These are phyloP conservation scores for Hydriomena furcata DNA, from an alignment of 2,888 invertebrate genomes.

Conservation along the genomic window DNA sequence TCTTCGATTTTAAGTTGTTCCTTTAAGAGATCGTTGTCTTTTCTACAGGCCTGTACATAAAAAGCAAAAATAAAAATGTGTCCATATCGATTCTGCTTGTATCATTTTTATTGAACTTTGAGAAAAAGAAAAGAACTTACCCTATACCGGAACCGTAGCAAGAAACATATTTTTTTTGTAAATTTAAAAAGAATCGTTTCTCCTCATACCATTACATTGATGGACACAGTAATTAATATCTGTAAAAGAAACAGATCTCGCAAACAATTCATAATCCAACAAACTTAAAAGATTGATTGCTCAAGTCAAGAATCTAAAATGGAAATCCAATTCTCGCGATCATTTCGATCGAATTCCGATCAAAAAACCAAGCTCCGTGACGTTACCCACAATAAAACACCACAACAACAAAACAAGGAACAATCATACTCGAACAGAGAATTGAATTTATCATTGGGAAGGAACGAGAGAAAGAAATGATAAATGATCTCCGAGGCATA, in stretches of 20 bases:
- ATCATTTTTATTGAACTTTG: neutral
- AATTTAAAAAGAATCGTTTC: no score
- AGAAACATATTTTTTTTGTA: no score
- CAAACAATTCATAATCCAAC: constrained; percentile 41
- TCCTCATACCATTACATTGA: no score
- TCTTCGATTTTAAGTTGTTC: constrained; percentile 70
- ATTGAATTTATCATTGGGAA: constrained; percentile 82
- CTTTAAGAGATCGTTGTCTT: constrained; percentile 74
- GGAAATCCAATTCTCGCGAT: constrained; percentile 81
- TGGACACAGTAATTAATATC: constrained; percentile 33
- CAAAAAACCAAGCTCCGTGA: constrained; percentile 79
- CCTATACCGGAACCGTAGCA: no score
- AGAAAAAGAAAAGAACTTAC: no score
- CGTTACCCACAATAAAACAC: constrained; percentile 79
- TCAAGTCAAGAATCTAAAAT: constrained; percentile 71
- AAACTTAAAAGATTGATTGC: constrained; percentile 69
- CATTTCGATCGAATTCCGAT: constrained; percentile 78
- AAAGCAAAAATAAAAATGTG: constrained; percentile 64
- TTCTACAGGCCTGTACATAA: constrained; percentile 81
- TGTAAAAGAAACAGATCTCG: constrained; percentile 33
- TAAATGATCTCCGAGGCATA: constrained; percentile 71
- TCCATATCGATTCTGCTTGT: constrained; percentile 49
- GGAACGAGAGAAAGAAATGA: constrained; percentile 79
- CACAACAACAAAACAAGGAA: constrained; percentile 80
- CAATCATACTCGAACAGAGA: constrained; percentile 82